Evolutionary conservation across 2,888 invertebrate genomes (phyloP).

Genomic region (Boloria euphrosyne): DNA sequence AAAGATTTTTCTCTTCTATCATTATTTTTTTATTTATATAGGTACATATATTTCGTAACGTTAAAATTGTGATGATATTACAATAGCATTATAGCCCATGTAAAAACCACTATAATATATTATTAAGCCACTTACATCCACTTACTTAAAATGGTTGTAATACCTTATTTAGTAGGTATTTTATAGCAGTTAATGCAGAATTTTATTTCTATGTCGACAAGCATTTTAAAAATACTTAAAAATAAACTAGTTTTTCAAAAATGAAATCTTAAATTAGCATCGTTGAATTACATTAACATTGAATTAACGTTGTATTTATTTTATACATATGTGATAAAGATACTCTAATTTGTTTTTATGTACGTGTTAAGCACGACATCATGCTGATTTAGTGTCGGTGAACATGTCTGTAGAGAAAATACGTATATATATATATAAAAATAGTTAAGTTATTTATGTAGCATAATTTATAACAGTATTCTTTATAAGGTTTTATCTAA

Average conservation of each 20-base stretch:
- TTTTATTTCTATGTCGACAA: constrained; percentile 5
- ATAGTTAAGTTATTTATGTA: no score
- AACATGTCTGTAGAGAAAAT: constrained; percentile 5
- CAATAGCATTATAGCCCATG: no score
- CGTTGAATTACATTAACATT: constrained; percentile 8
- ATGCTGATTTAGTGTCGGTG: constrained; percentile 10
- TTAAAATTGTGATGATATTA: no score
- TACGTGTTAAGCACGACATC: constrained; percentile 2
- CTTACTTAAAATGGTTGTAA: neutral
- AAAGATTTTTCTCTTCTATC: no score
- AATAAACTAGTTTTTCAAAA: neutral
- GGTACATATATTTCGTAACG: no score
- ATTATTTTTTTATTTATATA: no score
- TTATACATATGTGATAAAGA: neutral
- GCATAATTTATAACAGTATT: no score
- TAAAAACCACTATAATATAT: no score
- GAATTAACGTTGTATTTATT: constrained; percentile 13
- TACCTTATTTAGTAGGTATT: neutral
- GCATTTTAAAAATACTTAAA: neutral
- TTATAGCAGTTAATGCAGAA: neutral
- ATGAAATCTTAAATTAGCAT: constrained; percentile 5
- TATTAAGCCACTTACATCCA: neutral
- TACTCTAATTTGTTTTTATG: constrained; percentile 19
- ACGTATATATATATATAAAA: neutral
- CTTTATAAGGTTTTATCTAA: no score